Evolutionary conservation across 2,113 vertebrate genomes (phyloP), one percentile per base, ranked within the genome.

Genomic region (Proterorhinus semilunaris): DNA sequence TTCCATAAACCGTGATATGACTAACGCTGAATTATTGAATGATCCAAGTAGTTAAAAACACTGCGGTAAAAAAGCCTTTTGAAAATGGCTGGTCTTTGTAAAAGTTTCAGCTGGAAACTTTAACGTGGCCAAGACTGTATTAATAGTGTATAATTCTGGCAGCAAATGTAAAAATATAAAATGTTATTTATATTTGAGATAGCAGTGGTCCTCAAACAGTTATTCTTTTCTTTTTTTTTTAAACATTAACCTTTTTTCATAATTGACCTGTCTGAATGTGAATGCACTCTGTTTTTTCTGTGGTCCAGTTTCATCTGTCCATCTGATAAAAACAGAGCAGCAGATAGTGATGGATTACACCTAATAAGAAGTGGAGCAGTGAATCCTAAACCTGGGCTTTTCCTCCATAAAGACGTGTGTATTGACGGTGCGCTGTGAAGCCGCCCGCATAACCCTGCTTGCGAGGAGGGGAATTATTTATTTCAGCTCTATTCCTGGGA

Each of bases 401-500:
- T 62, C 68, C 61, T 71, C 58, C 53, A 62, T 69, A 67, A 66
- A 66, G 69, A 76, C 62, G 64, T 68, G 13, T 69, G 62, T 71
- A 71, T 83, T 62, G 58, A 77, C 84, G 80, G 65, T 64, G 3
- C 66, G 69, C 71, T 83, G 67, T 57, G 63, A 79, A 66, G 69
- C 62, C 4, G 72, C 66, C 64, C 69, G 75, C 48, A 75, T 55
- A 21, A 71, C 66, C 73, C 68, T 16, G 15, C 72, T 78, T 62
- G 71, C 66, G 36, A 49, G 66, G 59, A 80, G 66, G 59, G 77
- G 82, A 89, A 89, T 89, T 87, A 89, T 90, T 90, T 83, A 88
- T 89, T 78, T 78, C 67, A 62, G 66, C 68, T 76, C 81, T 80
- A 73, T 85, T 87, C 82, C 76, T 81, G 74, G 61, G 74, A 83